Base-by-base conservation (phyloP, 2,888 invertebrate genomes). In the Oconnorella tubifera region DNA sequence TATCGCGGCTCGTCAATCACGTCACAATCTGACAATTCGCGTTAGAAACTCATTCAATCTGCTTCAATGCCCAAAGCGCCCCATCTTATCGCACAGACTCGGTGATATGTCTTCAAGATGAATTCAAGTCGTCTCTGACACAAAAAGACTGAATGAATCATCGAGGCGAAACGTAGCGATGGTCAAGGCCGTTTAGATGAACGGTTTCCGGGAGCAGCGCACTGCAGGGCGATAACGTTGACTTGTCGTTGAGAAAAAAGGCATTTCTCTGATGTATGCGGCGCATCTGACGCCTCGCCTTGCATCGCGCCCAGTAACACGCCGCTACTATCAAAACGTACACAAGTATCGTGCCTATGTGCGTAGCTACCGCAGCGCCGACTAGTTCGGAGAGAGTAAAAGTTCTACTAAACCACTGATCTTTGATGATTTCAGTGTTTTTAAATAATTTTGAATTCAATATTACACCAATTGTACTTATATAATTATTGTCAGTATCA, bases 351-450 rank as follows among this genome's bases (percentile, higher is more conserved):
- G 60, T 60, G 27, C 29, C 2, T 28, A 60, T 48, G 51, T 60
- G 60, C 19, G 60, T 60, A 0, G 28, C 60, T 0, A 60, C 62
- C 14, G 19, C 57, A 23, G 55, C 62, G 32, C 33, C 48, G 27
- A 55, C 50, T 31, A 56, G 14, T 25, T 63, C 62, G 3, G 1
- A 55, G 4, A 32, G 27, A 10, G 19, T 40, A 3, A 63, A 27
- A 28, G n/a, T 25, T 28, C 32, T 28, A 1, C 55, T 53, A 2
- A n/a, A 33, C 28, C 49, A 19, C 33, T 48, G 33, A 19, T 51
- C 25, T 6, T 6, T 6, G 53, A 10, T 10, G 4, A 25, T 25
- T 19, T 6, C 14, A 6, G 23, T 19, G n/a, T n/a, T n/a, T n/a
- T n/a, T n/a, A n/a, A n/a, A n/a, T n/a, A n/a, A n/a, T n/a, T n/a